Evolutionary conservation across 2,888 invertebrate species (phyloP).

Genomic region (Oscheius myriophilus): DNA sequence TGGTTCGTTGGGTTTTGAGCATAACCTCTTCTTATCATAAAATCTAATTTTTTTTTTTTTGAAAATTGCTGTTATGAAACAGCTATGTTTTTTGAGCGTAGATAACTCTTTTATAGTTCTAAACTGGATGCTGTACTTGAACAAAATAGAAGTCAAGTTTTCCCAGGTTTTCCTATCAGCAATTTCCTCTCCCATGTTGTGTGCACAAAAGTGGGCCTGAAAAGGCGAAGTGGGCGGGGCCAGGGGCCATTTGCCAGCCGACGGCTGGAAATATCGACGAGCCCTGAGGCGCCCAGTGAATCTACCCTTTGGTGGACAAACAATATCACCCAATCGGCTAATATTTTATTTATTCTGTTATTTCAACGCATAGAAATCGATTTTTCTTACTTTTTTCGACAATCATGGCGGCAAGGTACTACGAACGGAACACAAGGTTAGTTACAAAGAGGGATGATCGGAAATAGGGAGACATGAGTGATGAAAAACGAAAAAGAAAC

Average conservation of each 20-base stretch:
- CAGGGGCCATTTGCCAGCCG: slow-evolving; percentile 7
- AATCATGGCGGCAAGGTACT: slow-evolving; percentile 49
- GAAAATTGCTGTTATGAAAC: too few relatives aligned
- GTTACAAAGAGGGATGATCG: neutral
- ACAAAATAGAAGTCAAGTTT: too few relatives aligned
- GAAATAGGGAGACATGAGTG: neutral
- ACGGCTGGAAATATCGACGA: slow-evolving; percentile 24
- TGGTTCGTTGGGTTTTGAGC: too few relatives aligned
- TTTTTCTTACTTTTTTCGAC: slow-evolving; percentile 9
- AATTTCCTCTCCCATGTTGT: too few relatives aligned
- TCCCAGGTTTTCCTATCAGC: too few relatives aligned
- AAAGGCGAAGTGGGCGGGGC: slow-evolving; percentile 22
- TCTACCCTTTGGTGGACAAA: slow-evolving; percentile 23
- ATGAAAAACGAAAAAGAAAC: neutral
- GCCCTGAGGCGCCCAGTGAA: slow-evolving; percentile 9
- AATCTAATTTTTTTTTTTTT: too few relatives aligned
- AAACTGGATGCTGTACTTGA: too few relatives aligned
- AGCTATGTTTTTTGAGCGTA: too few relatives aligned
- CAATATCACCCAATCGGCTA: slow-evolving; percentile 6
- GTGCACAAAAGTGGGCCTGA: slow-evolving; percentile 6
- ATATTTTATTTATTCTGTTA: slow-evolving; percentile 26
- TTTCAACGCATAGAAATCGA: neutral
- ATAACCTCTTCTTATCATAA: too few relatives aligned
- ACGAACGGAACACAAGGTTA: slow-evolving; percentile 52
- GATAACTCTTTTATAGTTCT: too few relatives aligned